These are phyloP conservation scores for Noctua pronuba DNA, from an alignment of 2,888 invertebrate species.

Conservation along the genomic window DNA sequence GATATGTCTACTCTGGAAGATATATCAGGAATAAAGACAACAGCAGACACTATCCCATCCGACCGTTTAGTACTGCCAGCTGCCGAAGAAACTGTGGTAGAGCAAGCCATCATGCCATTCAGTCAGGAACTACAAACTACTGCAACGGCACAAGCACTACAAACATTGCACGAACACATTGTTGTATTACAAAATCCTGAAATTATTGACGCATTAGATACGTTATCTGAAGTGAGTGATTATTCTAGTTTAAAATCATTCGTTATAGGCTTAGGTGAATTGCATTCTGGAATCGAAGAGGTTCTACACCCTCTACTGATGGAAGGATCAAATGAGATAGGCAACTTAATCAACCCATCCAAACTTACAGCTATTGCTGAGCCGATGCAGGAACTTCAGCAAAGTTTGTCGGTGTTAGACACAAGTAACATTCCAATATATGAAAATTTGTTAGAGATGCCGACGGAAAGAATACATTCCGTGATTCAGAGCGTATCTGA, in stretches of 20 bases:
- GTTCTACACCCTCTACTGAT: slow-evolving; percentile 82
- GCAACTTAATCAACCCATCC: slow-evolving; percentile 70
- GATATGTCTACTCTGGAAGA: slow-evolving; percentile 91
- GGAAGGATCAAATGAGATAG: slow-evolving; percentile 78
- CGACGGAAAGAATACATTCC: slow-evolving; percentile 80
- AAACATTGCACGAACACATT: slow-evolving; percentile 81
- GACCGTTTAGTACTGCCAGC: slow-evolving; percentile 79
- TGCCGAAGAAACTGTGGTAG: slow-evolving; percentile 74
- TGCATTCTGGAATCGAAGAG: slow-evolving; percentile 80
- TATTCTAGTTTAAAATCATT: slow-evolving; percentile 82
- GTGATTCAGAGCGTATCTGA: slow-evolving; percentile 78
- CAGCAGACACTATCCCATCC: slow-evolving; percentile 85
- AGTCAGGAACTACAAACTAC: slow-evolving; percentile 68
- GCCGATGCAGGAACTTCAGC: slow-evolving; percentile 82
- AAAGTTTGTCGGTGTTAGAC: slow-evolving; percentile 82
- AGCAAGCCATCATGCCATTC: slow-evolving; percentile 69
- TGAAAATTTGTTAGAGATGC: slow-evolving; percentile 82
- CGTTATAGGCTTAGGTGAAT: slow-evolving; percentile 75
- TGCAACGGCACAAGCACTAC: slow-evolving; percentile 81
- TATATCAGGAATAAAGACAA: slow-evolving; percentile 90
- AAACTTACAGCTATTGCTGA: slow-evolving; percentile 81
- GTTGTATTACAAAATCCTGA: slow-evolving; percentile 80
- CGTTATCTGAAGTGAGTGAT: slow-evolving; percentile 81
- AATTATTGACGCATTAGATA: slow-evolving; percentile 80
- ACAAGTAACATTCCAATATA: slow-evolving; percentile 83